These are phyloP conservation scores for Lycocerus yunnanus DNA, from an alignment of 2,888 invertebrate species.

Conservation along the genomic window DNA sequence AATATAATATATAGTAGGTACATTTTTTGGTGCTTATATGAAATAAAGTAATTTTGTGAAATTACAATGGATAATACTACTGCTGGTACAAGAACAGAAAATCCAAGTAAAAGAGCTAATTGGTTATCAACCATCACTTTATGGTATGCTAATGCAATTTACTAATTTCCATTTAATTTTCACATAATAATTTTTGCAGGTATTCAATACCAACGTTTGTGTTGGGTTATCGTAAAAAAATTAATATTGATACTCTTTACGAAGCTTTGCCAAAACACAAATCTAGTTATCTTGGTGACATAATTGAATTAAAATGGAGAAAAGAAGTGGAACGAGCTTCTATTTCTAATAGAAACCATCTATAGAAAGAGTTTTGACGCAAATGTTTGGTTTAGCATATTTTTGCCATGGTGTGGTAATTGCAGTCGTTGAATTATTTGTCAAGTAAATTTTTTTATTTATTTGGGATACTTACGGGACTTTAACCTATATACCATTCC, in stretches of 20 bases:
- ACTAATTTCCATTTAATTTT: not conserved
- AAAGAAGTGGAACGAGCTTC: constrained; percentile 31
- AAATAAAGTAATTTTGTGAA: not conserved
- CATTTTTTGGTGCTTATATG: no score
- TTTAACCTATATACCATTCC: no score
- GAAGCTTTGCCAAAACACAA: constrained; percentile 54
- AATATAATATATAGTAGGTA: no score
- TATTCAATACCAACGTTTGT: constrained; percentile 57
- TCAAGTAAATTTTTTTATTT: not conserved
- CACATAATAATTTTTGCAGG: constrained; percentile 47
- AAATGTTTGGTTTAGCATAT: constrained; percentile 37
- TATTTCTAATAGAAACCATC: constrained; percentile 33
- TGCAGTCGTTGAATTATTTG: not conserved
- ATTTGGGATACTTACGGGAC: not conserved
- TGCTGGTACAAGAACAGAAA: not conserved
- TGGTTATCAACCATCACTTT: not conserved
- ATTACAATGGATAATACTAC: not conserved
- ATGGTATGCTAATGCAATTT: not conserved
- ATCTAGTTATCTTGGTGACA: constrained; percentile 53
- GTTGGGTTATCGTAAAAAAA: constrained; percentile 54
- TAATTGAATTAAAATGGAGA: constrained; percentile 49
- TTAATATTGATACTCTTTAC: constrained; percentile 57
- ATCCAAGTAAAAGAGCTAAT: not conserved
- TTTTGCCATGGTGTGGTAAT: not conserved
- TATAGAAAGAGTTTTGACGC: constrained; percentile 40